Conservation (phyloP, 2,797 vertebrate species). For the Trematomus bernacchii region DNA sequence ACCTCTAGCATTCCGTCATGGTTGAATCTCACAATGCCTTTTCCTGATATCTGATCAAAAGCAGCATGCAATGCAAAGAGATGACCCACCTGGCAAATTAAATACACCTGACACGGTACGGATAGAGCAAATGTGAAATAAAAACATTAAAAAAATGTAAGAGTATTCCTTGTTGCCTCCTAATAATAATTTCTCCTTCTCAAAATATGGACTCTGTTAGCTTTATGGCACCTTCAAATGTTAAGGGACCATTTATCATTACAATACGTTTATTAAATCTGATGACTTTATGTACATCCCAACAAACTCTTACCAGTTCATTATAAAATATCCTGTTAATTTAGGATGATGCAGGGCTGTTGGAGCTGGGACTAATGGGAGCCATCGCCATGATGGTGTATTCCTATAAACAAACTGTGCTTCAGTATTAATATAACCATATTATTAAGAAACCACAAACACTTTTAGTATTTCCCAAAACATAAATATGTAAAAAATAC, state of each 20-base stretch:
- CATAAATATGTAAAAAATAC: no score
- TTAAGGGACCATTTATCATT: not conserved
- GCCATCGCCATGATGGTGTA: not conserved
- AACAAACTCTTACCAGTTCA: not conserved
- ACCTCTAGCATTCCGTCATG: conserved; percentile 22
- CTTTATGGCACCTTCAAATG: not conserved
- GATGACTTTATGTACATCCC: not conserved
- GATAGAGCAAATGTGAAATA: not conserved
- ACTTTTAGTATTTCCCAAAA: no score
- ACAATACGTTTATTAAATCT: not conserved
- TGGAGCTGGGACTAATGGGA: conserved; percentile 4
- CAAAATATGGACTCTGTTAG: not conserved
- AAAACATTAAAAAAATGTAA: no score
- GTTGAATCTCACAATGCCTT: conserved; percentile 20
- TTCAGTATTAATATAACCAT: no score
- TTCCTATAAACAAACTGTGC: conserved; percentile 1
- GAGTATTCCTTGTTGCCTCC: conserved; percentile 6
- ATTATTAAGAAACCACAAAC: no score
- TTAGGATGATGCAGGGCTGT: conserved; percentile 5
- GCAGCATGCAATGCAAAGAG: conserved; percentile 8
- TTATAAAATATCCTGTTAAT: not conserved
- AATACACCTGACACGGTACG: not conserved
- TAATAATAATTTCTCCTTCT: not conserved
- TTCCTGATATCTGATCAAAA: conserved; percentile 33
- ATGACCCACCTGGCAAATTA: conserved; percentile 12